Evolutionary conservation across 2,888 invertebrate species (phyloP).

Genomic region (Drosophila siamana): DNA sequence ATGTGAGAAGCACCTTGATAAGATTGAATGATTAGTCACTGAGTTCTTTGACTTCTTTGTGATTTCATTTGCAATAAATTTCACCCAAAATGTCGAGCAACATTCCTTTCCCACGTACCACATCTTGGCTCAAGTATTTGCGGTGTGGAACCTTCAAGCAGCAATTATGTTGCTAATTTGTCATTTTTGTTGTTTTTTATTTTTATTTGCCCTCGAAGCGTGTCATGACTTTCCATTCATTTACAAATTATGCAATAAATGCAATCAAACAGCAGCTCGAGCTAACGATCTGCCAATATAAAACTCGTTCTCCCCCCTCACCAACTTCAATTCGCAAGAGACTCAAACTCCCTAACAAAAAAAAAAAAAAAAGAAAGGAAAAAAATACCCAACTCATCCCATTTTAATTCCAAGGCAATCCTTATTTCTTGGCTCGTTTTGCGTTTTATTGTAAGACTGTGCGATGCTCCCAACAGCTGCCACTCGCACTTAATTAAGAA

Average conservation of each 20-base stretch:
- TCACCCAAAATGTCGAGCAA: background rate
- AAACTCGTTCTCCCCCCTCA: slow-evolving; percentile 50
- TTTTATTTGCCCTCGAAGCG: slow-evolving; percentile 49
- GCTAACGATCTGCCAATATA: slow-evolving; percentile 76
- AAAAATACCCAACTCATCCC: slow-evolving; percentile 17
- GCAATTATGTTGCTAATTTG: slow-evolving; percentile 68
- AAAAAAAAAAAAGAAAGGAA: background rate
- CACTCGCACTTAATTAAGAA: slow-evolving; percentile 80
- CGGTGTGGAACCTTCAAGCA: background rate
- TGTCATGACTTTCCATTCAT: slow-evolving; percentile 62
- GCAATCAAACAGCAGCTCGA: slow-evolving; percentile 61
- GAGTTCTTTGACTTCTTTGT: background rate
- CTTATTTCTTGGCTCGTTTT: slow-evolving; percentile 18
- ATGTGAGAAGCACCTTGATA: background rate
- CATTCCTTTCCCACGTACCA: slow-evolving; percentile 49
- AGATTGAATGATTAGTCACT: slow-evolving; percentile 15
- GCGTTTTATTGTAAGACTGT: slow-evolving; percentile 15
- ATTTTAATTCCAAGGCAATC: slow-evolving; percentile 49
- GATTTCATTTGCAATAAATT: slow-evolving; percentile 2
- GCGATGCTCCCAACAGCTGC: slow-evolving; percentile 49
- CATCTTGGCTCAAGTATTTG: slow-evolving; percentile 13
- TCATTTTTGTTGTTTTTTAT: slow-evolving; percentile 39
- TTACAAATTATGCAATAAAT: slow-evolving; percentile 78
- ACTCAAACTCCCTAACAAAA: background rate
- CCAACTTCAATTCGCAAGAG: background rate